These are phyloP conservation scores for Drosophila hamatofila DNA, from an alignment of 2,888 invertebrate genomes.

Conservation along the genomic window DNA sequence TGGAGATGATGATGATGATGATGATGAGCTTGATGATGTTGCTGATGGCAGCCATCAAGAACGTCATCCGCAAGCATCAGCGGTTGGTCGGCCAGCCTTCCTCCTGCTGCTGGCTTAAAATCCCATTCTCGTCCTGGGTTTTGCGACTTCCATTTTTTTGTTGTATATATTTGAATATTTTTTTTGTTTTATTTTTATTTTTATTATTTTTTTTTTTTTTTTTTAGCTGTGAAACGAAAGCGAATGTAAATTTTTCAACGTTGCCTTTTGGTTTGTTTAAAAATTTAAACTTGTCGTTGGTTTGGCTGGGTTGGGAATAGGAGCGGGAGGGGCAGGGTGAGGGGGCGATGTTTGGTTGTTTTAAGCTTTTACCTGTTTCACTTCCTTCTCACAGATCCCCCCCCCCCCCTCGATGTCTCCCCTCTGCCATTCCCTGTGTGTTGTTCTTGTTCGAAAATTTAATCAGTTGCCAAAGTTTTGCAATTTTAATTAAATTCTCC, in stretches of 20 bases:
- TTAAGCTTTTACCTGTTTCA: constrained; percentile 72
- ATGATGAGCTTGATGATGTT: constrained; percentile 43
- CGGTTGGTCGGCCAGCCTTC: constrained; percentile 57
- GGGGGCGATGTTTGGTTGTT: constrained; percentile 46
- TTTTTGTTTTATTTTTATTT: constrained; percentile 38
- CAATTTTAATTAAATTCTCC: constrained; percentile 84
- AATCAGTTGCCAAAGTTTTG: constrained; percentile 84
- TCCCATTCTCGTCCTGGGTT: constrained; percentile 29
- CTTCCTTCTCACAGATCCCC: not conserved
- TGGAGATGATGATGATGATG: too few species aligned
- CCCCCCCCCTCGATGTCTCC: too few species aligned
- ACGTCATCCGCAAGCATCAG: constrained; percentile 61
- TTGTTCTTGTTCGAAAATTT: constrained; percentile 75
- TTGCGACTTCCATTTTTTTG: constrained; percentile 64
- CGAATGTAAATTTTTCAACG: constrained; percentile 77
- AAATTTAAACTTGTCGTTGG: constrained; percentile 77
- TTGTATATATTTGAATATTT: constrained; percentile 37
- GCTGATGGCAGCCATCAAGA: constrained; percentile 81
- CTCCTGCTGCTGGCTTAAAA: constrained; percentile 50
- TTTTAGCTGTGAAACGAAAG: constrained; percentile 65
- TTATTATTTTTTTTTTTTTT: constrained; percentile 36
- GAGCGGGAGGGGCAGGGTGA: not conserved
- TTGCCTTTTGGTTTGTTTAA: constrained; percentile 68
- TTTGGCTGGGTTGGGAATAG: constrained; percentile 14
- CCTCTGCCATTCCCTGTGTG: constrained; percentile 12